Conservation (phyloP, 2,888 invertebrate species). For the Eledona agricola region DNA sequence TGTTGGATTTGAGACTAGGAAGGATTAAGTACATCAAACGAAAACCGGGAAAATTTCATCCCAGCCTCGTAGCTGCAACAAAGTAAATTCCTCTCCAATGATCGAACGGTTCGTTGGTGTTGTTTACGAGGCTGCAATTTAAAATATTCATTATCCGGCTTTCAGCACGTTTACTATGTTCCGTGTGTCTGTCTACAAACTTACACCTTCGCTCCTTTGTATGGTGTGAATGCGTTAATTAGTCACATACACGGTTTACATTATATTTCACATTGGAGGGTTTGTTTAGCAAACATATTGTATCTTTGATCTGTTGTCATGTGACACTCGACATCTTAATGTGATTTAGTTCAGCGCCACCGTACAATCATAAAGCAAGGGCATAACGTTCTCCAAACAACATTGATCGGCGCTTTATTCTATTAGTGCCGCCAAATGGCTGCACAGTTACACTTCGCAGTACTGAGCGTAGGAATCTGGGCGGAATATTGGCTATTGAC, state of each 20-base stretch:
- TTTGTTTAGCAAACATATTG: conserved; percentile 31
- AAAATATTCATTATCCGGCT: conserved; percentile 17
- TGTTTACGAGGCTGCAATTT: conserved; percentile 13
- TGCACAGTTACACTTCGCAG: too few species aligned
- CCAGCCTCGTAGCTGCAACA: too few species aligned
- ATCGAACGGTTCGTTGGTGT: conserved; percentile 11
- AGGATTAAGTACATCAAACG: too few species aligned
- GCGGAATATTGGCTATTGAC: too few species aligned
- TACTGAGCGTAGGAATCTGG: too few species aligned
- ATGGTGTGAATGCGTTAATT: conserved; percentile 31
- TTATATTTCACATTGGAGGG: conserved; percentile 28
- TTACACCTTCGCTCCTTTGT: conserved; percentile 30
- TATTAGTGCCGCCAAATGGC: conserved; percentile 9
- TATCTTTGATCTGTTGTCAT: conserved; percentile 32
- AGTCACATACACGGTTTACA: conserved; percentile 27
- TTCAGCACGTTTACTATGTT: conserved; percentile 18
- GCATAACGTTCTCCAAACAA: conserved; percentile 20
- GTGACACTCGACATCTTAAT: conserved; percentile 28
- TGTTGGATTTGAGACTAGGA: too few species aligned
- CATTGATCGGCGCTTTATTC: conserved; percentile 25
- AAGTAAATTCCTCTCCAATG: conserved; percentile 9
- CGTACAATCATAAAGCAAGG: conserved; percentile 18
- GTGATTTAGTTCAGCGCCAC: conserved; percentile 20
- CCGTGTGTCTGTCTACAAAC: conserved; percentile 18
- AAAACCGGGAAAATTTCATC: too few species aligned